Evolutionary conservation across 2,797 vertebrate species (phyloP), one percentile per base, ranked within the genome.

Genomic region (Myiotriccus ornatus): DNA sequence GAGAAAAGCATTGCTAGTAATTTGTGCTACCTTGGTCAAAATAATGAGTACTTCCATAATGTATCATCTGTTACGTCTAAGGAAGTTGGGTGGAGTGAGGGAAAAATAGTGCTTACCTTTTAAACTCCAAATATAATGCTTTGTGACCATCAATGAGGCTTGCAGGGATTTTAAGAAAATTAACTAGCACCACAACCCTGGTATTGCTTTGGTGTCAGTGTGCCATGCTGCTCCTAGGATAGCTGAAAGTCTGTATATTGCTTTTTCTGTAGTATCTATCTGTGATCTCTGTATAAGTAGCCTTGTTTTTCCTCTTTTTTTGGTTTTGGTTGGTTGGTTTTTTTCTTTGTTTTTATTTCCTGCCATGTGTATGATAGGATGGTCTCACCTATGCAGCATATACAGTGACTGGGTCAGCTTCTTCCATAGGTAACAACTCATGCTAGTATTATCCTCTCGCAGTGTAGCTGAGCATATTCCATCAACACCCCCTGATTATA

Each of bases 401-500:
- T 46, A 1, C 28, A 49, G 30, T 90, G 57, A 47, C 22, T 69
- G 67, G 39, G 14, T 50, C 43, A 76, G 12, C 22, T 84, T 87
- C 67, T 84, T 81, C 13, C 55, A 1, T 15, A 39, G 19, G 16
- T 57, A 30, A 28, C 50, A 71, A 34, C 10, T 52, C 8, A 5
- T 37, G 21, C 37, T 43, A 24, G 10, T 44, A 53, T 70, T 84
- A 25, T 49, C 47, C 5, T 60, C 1, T 74, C 10, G 65, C 59
- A 46, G 24, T 46, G 46, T 57, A 17, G 53, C 27, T 87, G 43
- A 87, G 39, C 5, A 2, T 69, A 18, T 57, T 79, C 32, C 20
- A 39, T 15, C 47, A 23, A 13, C 16, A 8, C 20, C 3, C 25
- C 9, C 15, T 0, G 0, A 15, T 43, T 35, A 18, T 37, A 14